A percentile compares a stretch with the other conserved stretches of the same genome.
Conservation (phyloP, 2,888 invertebrate species). For the Tinea trinotella region DNA sequence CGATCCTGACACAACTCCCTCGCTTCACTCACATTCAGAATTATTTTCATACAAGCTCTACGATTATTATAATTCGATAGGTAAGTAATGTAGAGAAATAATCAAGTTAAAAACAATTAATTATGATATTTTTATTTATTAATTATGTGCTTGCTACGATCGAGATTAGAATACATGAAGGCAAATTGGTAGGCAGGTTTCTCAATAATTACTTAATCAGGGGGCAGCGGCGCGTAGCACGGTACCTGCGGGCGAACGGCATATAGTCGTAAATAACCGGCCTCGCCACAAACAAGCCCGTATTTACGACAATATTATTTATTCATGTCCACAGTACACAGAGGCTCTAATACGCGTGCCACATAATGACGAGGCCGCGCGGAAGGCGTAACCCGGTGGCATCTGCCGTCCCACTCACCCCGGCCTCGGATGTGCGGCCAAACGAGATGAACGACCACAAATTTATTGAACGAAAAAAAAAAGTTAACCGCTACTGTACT, state of each 20-base stretch:
- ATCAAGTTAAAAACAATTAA: neutral
- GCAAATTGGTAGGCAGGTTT: neutral
- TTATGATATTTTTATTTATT: neutral
- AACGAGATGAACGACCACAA: slow-evolving; percentile 41
- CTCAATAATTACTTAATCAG: slow-evolving; percentile 5
- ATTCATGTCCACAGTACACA: slow-evolving; percentile 59
- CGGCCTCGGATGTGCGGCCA: slow-evolving; percentile 19
- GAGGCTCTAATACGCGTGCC: slow-evolving; percentile 65
- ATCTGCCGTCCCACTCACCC: slow-evolving; percentile 54
- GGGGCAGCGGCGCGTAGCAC: slow-evolving; percentile 46
- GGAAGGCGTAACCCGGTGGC: slow-evolving; percentile 73
- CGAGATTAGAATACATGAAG: neutral
- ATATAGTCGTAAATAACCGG: slow-evolving; percentile 50
- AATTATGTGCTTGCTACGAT: neutral
- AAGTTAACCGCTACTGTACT: slow-evolving; percentile 64
- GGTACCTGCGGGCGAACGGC: slow-evolving; percentile 46
- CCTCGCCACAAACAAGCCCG: slow-evolving; percentile 50
- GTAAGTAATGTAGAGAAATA: too few relatives aligned
- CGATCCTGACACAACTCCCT: too few relatives aligned
- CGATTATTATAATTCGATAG: too few relatives aligned
- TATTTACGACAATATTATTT: slow-evolving; percentile 65
- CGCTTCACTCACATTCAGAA: too few relatives aligned
- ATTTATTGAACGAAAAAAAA: slow-evolving; percentile 71
- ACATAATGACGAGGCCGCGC: slow-evolving; percentile 66
- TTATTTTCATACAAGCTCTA: too few relatives aligned